phyloP scores from a whole-genome alignment of 2,113 vertebrate species.

The Cromileptes altivelis region DNA sequence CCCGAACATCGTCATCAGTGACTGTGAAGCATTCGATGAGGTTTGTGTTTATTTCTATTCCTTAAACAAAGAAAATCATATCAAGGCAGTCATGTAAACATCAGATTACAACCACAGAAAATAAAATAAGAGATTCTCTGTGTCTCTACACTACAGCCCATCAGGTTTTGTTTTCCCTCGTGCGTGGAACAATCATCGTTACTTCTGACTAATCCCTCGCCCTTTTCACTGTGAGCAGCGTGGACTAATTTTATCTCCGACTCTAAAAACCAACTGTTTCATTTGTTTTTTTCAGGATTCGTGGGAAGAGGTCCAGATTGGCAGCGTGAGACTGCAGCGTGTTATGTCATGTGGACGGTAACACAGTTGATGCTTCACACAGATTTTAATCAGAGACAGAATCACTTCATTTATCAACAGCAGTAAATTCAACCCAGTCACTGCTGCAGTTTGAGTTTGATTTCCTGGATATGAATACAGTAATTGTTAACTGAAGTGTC shows the following conservation, averaged over 20 bases:
- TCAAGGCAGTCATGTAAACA: not conserved
- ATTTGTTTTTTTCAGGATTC: slow-evolving; percentile 85
- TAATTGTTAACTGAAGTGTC: not conserved
- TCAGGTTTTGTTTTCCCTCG: slow-evolving; percentile 24
- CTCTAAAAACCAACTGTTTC: slow-evolving; percentile 60
- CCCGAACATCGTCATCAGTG: slow-evolving; percentile 90
- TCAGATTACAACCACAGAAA: not conserved
- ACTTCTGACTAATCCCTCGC: slow-evolving; percentile 59
- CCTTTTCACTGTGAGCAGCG: slow-evolving; percentile 59
- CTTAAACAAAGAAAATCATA: not conserved
- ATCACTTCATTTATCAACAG: slow-evolving; percentile 22
- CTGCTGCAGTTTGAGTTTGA: not conserved
- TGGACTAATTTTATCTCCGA: slow-evolving; percentile 68
- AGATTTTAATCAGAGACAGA: slow-evolving; percentile 22
- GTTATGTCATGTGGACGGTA: slow-evolving; percentile 93
- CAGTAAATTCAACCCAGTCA: not conserved
- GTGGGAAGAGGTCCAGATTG: slow-evolving; percentile 93
- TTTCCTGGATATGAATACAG: not conserved
- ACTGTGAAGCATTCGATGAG: slow-evolving; percentile 90
- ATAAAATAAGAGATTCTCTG: not conserved
- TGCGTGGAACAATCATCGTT: slow-evolving; percentile 15
- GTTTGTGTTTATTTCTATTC: slow-evolving; percentile 68
- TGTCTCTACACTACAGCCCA: not conserved
- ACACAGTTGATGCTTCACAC: slow-evolving; percentile 29
- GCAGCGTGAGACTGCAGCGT: slow-evolving; percentile 87